Evolutionary conservation across 2,888 invertebrate genomes (phyloP), one percentile per base, ranked within the genome.

Genomic region (Ceraclea dissimilis): DNA sequence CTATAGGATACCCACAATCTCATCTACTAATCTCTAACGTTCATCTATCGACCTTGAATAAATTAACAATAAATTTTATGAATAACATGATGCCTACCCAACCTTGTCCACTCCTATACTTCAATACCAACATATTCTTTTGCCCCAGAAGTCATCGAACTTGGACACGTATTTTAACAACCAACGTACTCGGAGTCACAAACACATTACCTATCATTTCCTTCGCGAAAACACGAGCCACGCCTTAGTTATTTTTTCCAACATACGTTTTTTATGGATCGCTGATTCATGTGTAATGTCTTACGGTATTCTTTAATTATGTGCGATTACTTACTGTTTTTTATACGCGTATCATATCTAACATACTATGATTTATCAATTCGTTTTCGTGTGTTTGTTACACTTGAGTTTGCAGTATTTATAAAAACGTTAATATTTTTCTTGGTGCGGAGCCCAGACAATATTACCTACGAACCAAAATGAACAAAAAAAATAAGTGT

Each of bases 61-160:
- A n/a, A 39, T 39, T 39, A 39, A 39, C 39, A 39, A 39, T 39
- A 8, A 39, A 39, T 39, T n/a, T 6, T 26, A 6, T 26, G 26
- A 26, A 26, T 26, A 26, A 26, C 26, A 10, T 10, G 26, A 26
- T 26, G 10, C 4, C 26, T 10, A 26, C 4, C 26, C 26, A 26
- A 26, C 26, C 26, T 26, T 26, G 26, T 10, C 26, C 26, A 10
- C 26, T 26, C 26, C 26, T 26, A 4, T 26, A 26, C 13, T 13
- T 39, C 4, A 39, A 39, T n/a, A n/a, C n/a, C n/a, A n/a, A 13
- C 13, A 39, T 2, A 5, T 16, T n/a, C 39, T 39, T 4, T 13
- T 39, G 39, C 16, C 39, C 39, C 39, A 39, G 39, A 39, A 39
- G 39, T 39, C 39, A 39, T 39, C 39, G 39, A 39, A 39, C 39